These are phyloP conservation scores for Paracentrotus lividus DNA, from an alignment of 53 echinoderm and acorn worm genomes.

Conservation along the genomic window DNA sequence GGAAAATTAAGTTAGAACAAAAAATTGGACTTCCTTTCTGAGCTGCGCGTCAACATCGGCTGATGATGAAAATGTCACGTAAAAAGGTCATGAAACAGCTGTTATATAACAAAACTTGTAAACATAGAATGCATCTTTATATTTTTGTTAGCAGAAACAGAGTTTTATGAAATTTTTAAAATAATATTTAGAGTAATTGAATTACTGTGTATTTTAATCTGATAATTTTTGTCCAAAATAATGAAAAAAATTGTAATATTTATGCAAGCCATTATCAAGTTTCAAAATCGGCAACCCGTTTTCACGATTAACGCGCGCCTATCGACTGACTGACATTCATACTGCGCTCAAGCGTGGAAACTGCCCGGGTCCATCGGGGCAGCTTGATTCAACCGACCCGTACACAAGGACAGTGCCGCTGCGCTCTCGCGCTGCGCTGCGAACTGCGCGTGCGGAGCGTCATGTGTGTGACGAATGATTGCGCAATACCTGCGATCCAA, in stretches of 20 bases:
- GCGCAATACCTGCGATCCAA: not conserved
- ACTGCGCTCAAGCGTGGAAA: not conserved
- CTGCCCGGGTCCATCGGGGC: not conserved
- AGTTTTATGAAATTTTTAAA: not conserved
- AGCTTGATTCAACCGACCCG: too few relatives aligned
- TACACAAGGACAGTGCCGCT: not conserved
- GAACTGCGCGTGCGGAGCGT: not conserved
- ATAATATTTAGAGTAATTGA: not conserved
- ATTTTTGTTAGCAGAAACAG: not conserved
- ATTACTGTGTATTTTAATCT: not conserved
- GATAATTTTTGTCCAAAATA: not conserved
- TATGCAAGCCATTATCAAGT: not conserved
- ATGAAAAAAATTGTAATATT: not conserved
- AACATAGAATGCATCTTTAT: not conserved
- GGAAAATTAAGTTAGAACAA: not conserved
- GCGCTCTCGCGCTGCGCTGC: not conserved
- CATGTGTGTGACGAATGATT: not conserved
- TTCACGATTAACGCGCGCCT: not conserved
- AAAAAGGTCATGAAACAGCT: constrained; percentile 18
- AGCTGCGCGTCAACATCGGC: not conserved
- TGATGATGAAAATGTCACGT: not conserved
- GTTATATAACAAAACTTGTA: not conserved
- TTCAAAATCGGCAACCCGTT: not conserved
- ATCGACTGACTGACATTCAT: not conserved
- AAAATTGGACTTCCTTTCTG: not conserved